Base-by-base conservation (phyloP, 2,113 vertebrate genomes). In the Pseudopodoces humilis region DNA sequence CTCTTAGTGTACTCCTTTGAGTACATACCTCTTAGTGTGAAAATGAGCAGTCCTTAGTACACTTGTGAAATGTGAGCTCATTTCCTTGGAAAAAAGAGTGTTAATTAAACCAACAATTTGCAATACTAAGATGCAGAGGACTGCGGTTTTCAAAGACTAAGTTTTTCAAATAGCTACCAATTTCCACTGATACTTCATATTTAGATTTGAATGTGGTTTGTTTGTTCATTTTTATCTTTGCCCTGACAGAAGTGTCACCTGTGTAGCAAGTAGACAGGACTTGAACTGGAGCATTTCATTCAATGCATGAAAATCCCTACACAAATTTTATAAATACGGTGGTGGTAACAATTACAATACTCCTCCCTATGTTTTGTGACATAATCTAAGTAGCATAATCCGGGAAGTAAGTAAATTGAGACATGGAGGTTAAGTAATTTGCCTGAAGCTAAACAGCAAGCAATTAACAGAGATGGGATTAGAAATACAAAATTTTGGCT, bases 381-480 rank as follows among this genome's bases (percentile, higher is more conserved):
- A 49, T 68, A 89, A 60, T 58, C 20, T 92, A 72, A 95, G 83
- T 80, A 83, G 58, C 59, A 28, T 90, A 90, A 91, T 78, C 71
- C 58, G 80, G 79, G 31, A 93, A 89, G n/a, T 89, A 80, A 94
- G 85, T 78, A 90, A 90, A 92, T 56, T 65, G 79, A 90, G 70
- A 88, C 46, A 72, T 33, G 59, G 84, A 83, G 47, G 59, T 95
- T 87, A 94, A 88, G 59, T 92, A 83, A 91, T 87, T 90, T 93
- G 49, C 93, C 94, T 91, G 70, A 90, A 86, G 78, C 68, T 89
- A 81, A 88, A 53, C 35, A 80, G 13, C 21, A 83, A 86, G n/a
- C 68, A 89, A 37, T 91, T 94, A 95, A 60, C 60, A 90, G 82
- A 90, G 80, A 59, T 71, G 55, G 87, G 39, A 93, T 96, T 94